Conservation (phyloP, 2,888 invertebrate genomes). For the Leptothorax acervorum region DNA sequence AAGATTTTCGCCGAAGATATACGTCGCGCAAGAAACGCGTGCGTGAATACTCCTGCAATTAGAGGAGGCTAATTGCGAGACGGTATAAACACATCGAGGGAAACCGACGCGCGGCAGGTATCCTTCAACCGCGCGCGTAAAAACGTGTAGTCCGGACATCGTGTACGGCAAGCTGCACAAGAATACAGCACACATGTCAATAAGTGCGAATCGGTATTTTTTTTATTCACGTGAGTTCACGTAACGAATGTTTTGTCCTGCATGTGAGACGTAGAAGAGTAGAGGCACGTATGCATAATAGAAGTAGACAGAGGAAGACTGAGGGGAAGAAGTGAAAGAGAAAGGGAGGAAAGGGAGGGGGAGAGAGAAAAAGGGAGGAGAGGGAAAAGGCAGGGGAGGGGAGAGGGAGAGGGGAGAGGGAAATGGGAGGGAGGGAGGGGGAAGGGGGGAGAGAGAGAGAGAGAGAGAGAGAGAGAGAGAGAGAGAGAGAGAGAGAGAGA, state of each 20-base stretch:
- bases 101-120: slow-evolving; percentile 21
- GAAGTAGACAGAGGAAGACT: not conserved
- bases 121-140: slow-evolving; percentile 22
- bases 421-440: slow-evolving; percentile 11
- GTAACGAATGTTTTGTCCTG: not conserved
- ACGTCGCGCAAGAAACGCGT: not conserved
- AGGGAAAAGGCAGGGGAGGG: not conserved
- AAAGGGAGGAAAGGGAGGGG: not conserved
- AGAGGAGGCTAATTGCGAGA: slow-evolving; percentile 20
- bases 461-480: not conserved
- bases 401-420: not conserved
- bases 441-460: slow-evolving; percentile 23
- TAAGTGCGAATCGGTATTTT: not conserved
- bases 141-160: not conserved
- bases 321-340: not conserved
- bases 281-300: not conserved
- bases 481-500: slow-evolving; percentile 25
- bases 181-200: slow-evolving; percentile 57
- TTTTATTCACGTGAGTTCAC: not conserved
- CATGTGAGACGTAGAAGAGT: not conserved
- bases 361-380: not conserved
- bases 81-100: not conserved
- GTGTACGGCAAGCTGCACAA: not conserved
- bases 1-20: not conserved
- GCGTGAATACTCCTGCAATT: slow-evolving; percentile 4